Conservation (phyloP, 2,113 vertebrate genomes). For the Rhodinocichla rosea region DNA sequence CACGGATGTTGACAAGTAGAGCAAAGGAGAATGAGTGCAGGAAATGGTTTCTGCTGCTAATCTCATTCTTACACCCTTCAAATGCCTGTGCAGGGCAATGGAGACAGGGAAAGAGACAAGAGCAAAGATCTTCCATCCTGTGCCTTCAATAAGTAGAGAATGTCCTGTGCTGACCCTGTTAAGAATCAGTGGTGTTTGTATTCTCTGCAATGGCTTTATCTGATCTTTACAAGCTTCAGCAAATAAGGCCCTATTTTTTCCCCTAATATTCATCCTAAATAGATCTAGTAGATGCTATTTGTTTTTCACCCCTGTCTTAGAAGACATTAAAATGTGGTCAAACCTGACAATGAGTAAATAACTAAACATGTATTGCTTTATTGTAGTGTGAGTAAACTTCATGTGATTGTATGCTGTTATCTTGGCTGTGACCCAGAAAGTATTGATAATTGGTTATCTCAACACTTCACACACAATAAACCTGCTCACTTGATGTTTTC, state of each 20-base stretch:
- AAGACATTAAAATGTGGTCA: not conserved
- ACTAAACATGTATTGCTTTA: not conserved
- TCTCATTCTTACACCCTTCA: not conserved
- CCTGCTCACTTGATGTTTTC: not conserved
- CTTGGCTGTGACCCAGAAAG: not conserved
- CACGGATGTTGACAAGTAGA: not conserved
- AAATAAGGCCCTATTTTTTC: not conserved
- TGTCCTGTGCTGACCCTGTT: not conserved
- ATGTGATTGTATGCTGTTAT: not conserved
- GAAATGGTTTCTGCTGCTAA: not conserved
- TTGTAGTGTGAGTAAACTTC: not conserved
- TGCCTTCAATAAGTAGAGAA: not conserved
- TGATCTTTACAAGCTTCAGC: not conserved
- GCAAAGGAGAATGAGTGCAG: constrained; percentile 5
- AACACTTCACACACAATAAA: not conserved
- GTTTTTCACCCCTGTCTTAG: not conserved
- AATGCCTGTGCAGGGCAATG: not conserved
- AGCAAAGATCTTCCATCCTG: not conserved
- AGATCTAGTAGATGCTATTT: not conserved
- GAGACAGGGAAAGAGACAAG: not conserved
- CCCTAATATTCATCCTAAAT: not conserved
- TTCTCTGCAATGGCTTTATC: not conserved
- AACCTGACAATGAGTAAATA: not conserved
- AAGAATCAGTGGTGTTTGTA: not conserved
- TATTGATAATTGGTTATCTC: not conserved